Percentiles rank a stretch among this genome's conserved stretches.
Conservation (phyloP, 2,797 vertebrate genomes). For the Malurus splendens region DNA sequence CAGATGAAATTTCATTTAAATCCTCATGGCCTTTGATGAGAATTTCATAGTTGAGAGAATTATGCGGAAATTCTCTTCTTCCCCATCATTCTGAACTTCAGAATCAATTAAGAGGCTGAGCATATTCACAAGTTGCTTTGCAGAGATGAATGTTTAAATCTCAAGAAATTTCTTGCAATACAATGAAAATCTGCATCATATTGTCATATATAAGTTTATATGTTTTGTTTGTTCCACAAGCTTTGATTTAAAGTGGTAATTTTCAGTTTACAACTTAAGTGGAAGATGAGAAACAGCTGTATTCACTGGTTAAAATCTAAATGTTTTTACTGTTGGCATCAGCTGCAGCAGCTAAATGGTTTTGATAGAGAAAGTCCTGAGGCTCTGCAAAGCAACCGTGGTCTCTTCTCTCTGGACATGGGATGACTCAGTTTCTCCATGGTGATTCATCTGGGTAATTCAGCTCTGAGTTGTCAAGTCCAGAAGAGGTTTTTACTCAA, state of each 20-base stretch:
- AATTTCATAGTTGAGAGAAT: not conserved
- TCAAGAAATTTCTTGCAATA: not conserved
- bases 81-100: not conserved
- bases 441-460: conserved; percentile 8
- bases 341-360: not conserved
- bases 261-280: not conserved
- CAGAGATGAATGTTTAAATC: not conserved
- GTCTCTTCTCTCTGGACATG: not conserved
- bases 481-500: not conserved
- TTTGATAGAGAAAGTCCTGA: not conserved
- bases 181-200: not conserved
- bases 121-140: not conserved
- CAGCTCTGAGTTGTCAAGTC: not conserved
- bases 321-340: not conserved
- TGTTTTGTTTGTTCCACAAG: not conserved
- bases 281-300: not conserved
- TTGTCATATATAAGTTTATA: not conserved
- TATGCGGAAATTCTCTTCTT: not conserved
- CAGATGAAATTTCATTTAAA: not conserved
- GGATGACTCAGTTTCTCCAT: conserved; percentile 18
- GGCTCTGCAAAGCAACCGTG: not conserved
- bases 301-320: not conserved
- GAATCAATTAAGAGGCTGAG: not conserved
- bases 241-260: not conserved
- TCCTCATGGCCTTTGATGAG: not conserved